Conservation (phyloP, 2,113 vertebrate genomes). For the Condylura cristata region DNA sequence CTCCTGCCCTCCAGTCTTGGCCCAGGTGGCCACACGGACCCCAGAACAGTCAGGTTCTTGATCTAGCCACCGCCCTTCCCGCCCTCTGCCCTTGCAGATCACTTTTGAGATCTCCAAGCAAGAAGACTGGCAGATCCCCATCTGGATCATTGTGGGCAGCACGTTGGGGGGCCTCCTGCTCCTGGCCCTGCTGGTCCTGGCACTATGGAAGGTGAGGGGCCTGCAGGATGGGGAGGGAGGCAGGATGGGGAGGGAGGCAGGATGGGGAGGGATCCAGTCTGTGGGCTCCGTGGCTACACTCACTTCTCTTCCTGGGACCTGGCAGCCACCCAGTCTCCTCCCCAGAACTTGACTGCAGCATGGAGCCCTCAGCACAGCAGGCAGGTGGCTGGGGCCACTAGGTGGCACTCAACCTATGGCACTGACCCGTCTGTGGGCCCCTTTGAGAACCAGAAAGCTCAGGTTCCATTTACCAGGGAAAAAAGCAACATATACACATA, state of each 20-base stretch:
- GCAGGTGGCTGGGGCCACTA: neutral
- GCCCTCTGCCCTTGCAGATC: slow-evolving; percentile 83
- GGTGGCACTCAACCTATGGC: neutral
- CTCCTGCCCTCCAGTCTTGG: neutral
- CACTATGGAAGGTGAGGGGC: slow-evolving; percentile 93
- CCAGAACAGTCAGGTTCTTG: neutral
- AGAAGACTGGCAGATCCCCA: slow-evolving; percentile 88
- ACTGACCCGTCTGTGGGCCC: neutral
- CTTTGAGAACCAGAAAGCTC: neutral
- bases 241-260: neutral
- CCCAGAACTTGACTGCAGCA: neutral
- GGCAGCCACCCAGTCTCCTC: neutral
- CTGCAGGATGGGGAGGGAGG: rapidly evolving
- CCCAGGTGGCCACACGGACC: rapidly evolving
- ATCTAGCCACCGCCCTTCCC: rapidly evolving
- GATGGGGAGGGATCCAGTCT: neutral
- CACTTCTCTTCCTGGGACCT: neutral
- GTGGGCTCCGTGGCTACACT: neutral
- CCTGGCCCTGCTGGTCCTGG: slow-evolving; percentile 92
- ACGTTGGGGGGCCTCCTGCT: slow-evolving; percentile 94
- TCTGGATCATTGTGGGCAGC: slow-evolving; percentile 96
- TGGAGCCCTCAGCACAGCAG: neutral
- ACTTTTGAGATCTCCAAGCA: slow-evolving; percentile 92
- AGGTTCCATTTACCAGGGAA: neutral
- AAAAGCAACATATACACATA: neutral